Percentiles rank a stretch among this genome's conserved stretches.
Evolutionary conservation across 2,888 invertebrate genomes (phyloP).

Genomic region (Leptura quadrifasciata): DNA sequence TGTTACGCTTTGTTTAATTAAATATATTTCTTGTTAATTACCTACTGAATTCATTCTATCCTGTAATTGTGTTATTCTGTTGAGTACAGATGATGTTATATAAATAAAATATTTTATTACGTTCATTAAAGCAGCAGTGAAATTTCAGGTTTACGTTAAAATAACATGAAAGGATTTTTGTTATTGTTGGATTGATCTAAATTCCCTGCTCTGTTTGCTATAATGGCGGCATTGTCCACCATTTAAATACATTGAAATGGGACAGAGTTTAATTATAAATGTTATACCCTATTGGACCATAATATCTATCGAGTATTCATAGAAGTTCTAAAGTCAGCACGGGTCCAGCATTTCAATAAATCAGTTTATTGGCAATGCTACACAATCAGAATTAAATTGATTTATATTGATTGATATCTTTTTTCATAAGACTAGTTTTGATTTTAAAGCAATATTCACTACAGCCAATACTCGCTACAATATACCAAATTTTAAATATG

Average conservation of each 20-base stretch:
- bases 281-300: not conserved
- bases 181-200: conserved; percentile 3
- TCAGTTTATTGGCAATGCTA: not conserved
- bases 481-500: too few relatives aligned
- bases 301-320: not conserved
- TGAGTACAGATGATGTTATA: not conserved
- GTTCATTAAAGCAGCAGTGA: not conserved
- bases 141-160: conserved; percentile 11
- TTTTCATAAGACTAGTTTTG: too few relatives aligned
- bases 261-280: not conserved
- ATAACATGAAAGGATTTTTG: not conserved
- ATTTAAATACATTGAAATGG: not conserved
- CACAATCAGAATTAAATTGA: too few relatives aligned
- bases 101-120: conserved; percentile 11
- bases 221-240: not conserved
- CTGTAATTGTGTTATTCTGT: not conserved
- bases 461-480: too few relatives aligned
- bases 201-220: not conserved
- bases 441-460: too few relatives aligned
- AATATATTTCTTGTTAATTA: not conserved
- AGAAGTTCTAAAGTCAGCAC: not conserved
- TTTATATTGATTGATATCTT: too few relatives aligned
- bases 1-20: too few relatives aligned
- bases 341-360: not conserved
- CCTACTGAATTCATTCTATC: not conserved